Evolutionary conservation across 2,797 vertebrate genomes (phyloP), one percentile per base, ranked within the genome.

Genomic region (Sebastes taczanowskii): DNA sequence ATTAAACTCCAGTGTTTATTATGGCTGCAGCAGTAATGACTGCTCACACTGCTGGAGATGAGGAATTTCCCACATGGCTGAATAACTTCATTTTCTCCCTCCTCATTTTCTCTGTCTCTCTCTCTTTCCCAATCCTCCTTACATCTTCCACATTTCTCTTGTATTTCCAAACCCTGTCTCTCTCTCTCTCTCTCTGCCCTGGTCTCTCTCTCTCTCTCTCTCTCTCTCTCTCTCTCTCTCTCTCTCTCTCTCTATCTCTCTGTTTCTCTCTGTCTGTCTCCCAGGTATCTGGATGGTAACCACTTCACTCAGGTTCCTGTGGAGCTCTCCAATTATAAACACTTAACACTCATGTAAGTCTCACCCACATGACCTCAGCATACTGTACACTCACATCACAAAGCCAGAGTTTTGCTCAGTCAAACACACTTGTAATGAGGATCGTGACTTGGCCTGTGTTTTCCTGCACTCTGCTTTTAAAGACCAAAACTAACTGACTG

Each of bases 321-420:
- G 94, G 98, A 99, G 84, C 97, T 99, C 88, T 98, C 97, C 73
- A 97, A 97, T 94, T 99, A 97, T 94, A 99, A 98, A 92, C 97
- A 99, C 90, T 95, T 99, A 93, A 98, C 97, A 29, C 97, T 99
- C 77, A 99, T 99, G 98, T 99, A 95, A 97, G 98, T 98, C 92
- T 62, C 23, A 49, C 35, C 49, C 58, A 20, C 72, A 55, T 61
- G 64, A n/a, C 25, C 49, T 66, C 75, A 22, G 11, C 29, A 2
- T 18, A 69, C 42, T 32, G 52, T 60, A 52, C 62, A 62, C 53
- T 70, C 32, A 67, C 49, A 60, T 63, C 18, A 32, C 22, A 16
- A 23, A 35, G 23, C 35, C 34, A 73, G 7, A 69, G 18, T 69
- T 71, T 67, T 67, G n/a, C 74, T 46, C 53, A 20, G 62, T 76